Evolutionary conservation across 2,797 vertebrate species (phyloP), one percentile per base, ranked within the genome.

Genomic region (Lepilemur ruficaudatus): DNA sequence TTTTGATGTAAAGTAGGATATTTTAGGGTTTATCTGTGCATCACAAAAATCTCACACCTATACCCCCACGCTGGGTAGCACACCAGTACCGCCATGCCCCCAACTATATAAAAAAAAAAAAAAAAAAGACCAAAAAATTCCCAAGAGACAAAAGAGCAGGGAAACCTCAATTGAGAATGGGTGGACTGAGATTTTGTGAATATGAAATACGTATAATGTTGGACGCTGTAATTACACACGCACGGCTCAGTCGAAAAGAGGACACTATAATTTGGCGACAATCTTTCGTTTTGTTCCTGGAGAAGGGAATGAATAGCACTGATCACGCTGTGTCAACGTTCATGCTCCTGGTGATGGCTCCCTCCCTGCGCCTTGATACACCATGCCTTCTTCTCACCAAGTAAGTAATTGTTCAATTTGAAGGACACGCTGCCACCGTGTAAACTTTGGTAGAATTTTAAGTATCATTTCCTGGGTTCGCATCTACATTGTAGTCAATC

Each of bases 201-300:
- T 30, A 22, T 38, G 50, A 70, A 81, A 22, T 4, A 32, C 0
- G 2, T 6, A 32, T 9, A 46, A 52, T 2, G 72, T 55, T 57
- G 17, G 91, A 82, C 86, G 78, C 89, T 96, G 63, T 92, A 92
- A 88, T 92, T 76, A 82, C 35, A 75, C 65, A 52, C 13, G 0
- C 57, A 48, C 0, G 0, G 65, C 41, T 17, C 59, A 15, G 22
- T 7, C n/a, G 48, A 52, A 78, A 72, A 41, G 75, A 15, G 79
- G 89, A 67, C 69, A 38, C 57, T 82, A 1, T 69, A 76, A 78
- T 92, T 75, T 52, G 50, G 57, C 10, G 70, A 78, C 12, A 12
- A 78, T 55, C 41, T 89, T 67, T 70, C 52, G 41, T 50, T 57
- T 35, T 46, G 38, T 30, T 92, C 67, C 86, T 13, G n/a, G 38